These are phyloP conservation scores for Limnothrissa miodon DNA, from an alignment of 2,113 vertebrate genomes.

Conservation along the genomic window DNA sequence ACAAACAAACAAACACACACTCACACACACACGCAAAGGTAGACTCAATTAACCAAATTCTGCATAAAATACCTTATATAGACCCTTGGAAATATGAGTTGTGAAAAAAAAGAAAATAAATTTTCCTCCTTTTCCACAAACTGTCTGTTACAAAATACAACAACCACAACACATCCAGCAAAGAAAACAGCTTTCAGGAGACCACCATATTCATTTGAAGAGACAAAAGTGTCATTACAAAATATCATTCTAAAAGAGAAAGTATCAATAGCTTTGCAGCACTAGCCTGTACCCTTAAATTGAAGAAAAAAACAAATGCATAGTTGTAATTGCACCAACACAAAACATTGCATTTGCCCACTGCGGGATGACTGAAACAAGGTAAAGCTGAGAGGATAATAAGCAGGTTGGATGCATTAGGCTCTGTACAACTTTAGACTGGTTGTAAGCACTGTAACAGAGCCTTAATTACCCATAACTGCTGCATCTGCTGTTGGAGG, in stretches of 20 bases:
- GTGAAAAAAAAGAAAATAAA: not conserved
- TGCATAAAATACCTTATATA: not conserved
- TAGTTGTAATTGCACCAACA: not conserved
- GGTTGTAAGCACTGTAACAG: not conserved
- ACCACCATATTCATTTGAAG: not conserved
- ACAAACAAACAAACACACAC: not conserved
- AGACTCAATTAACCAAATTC: not conserved
- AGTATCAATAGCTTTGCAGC: not conserved
- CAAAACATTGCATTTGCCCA: not conserved
- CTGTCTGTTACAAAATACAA: not conserved
- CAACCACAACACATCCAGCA: not conserved
- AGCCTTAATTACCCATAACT: not conserved
- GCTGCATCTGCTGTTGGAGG: not conserved
- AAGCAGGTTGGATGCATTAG: conserved; percentile 10
- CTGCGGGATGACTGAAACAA: not conserved
- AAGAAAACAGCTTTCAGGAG: not conserved
- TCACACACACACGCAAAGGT: not conserved
- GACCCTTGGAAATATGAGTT: too few relatives aligned
- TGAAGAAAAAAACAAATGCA: not conserved
- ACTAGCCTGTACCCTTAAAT: not conserved
- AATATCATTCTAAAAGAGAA: not conserved
- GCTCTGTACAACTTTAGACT: not conserved
- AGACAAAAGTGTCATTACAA: not conserved
- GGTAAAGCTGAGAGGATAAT: not conserved
- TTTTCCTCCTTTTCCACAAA: not conserved